These are phyloP conservation scores for Hybos culiciformis DNA, from an alignment of 2,888 invertebrate genomes.

Conservation along the genomic window DNA sequence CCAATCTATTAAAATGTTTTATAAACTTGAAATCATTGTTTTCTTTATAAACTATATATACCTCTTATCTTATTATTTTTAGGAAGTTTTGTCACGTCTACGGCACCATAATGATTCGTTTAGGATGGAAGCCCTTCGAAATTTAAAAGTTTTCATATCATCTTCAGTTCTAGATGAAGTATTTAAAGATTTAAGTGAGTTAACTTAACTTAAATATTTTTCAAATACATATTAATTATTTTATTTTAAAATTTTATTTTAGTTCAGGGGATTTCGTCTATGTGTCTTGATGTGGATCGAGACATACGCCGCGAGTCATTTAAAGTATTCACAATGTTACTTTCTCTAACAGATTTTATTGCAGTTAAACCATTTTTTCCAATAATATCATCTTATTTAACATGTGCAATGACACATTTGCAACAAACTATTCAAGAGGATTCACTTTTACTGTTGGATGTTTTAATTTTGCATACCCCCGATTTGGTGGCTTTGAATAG, in stretches of 20 bases:
- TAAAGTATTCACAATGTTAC: conserved; percentile 35
- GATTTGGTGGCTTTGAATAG: conserved; percentile 50
- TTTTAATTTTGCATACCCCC: conserved; percentile 54
- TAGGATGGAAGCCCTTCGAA: conserved; percentile 27
- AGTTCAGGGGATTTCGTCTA: conserved; percentile 50
- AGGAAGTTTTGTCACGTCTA: conserved; percentile 37
- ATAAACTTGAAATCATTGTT: too few relatives aligned
- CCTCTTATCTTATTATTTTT: too few relatives aligned
- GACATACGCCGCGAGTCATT: conserved; percentile 38
- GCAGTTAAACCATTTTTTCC: conserved; percentile 52
- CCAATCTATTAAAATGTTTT: too few relatives aligned
- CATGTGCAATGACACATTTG: conserved; percentile 85
- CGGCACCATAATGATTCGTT: conserved; percentile 36
- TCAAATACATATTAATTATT: too few relatives aligned
- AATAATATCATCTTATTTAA: conserved; percentile 61
- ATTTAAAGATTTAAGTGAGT: conserved; percentile 45
- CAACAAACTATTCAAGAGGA: conserved; percentile 68
- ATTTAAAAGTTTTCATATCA: conserved; percentile 32
- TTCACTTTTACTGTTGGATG: conserved; percentile 63
- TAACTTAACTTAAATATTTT: too few relatives aligned
- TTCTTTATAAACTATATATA: too few relatives aligned
- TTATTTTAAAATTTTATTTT: too few relatives aligned
- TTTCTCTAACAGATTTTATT: conserved; percentile 19
- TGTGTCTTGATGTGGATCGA: conserved; percentile 60
- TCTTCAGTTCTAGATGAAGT: conserved; percentile 34